Evolutionary conservation across 2,113 vertebrate genomes (phyloP).

Genomic region (Chaetodon trifascialis): DNA sequence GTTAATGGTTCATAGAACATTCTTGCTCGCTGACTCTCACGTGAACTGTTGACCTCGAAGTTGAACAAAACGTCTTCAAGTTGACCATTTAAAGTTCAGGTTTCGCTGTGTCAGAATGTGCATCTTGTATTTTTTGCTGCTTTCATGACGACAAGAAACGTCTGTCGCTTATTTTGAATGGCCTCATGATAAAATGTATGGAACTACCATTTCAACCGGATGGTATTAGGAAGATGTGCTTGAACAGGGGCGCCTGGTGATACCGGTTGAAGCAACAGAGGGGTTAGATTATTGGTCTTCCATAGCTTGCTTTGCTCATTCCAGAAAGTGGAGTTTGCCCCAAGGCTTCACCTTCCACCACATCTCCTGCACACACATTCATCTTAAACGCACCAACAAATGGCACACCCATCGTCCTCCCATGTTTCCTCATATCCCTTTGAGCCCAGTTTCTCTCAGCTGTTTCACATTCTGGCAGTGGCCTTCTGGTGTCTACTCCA

Average conservation of each 20-base stretch:
- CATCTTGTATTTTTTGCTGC: constrained; percentile 19
- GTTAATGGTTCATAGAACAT: constrained; percentile 19
- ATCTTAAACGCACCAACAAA: constrained; percentile 16
- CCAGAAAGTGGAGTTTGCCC: constrained; percentile 45
- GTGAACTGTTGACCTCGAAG: constrained; percentile 28
- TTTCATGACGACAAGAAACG: not conserved
- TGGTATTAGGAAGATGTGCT: constrained; percentile 1
- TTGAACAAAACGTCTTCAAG: constrained; percentile 8
- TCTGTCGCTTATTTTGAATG: constrained; percentile 10
- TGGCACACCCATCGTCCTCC: constrained; percentile 10
- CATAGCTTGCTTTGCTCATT: constrained; percentile 74
- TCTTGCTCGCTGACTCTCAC: constrained; percentile 12
- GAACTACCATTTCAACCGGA: constrained; percentile 4
- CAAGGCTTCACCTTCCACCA: constrained; percentile 32
- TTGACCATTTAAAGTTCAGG: not conserved
- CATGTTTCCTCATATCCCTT: not conserved
- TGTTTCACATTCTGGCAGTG: not conserved
- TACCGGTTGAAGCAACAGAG: constrained; percentile 5
- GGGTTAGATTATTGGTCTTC: constrained; percentile 52
- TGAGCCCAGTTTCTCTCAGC: not conserved
- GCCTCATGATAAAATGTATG: constrained; percentile 13
- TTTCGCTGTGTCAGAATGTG: not conserved
- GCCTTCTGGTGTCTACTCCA: constrained; percentile 16
- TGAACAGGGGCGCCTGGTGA: constrained; percentile 24
- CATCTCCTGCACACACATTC: constrained; percentile 31